phyloP scores from a whole-genome alignment of 2,113 vertebrate genomes.

The Lepidothrix coronata region DNA sequence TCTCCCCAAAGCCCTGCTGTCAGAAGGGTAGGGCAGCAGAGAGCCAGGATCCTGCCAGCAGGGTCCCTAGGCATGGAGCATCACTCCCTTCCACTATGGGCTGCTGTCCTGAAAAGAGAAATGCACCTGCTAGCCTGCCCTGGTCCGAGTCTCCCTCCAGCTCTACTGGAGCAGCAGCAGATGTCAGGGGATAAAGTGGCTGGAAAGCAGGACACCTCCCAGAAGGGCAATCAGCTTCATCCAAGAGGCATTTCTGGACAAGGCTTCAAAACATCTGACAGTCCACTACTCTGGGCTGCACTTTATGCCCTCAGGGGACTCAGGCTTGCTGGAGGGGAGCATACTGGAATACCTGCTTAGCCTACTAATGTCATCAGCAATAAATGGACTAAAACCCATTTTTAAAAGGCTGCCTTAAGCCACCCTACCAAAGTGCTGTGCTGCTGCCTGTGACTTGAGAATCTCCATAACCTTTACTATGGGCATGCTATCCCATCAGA shows the following conservation, averaged over 20 bases:
- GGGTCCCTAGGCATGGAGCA: neutral
- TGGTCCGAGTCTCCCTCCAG: fast-evolving
- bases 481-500: fast-evolving
- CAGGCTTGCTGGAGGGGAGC: neutral
- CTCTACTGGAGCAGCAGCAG: neutral
- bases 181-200: neutral
- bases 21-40: neutral
- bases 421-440: neutral
- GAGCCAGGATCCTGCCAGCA: neutral
- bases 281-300: neutral
- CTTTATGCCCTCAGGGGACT: neutral
- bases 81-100: neutral
- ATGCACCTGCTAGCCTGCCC: neutral
- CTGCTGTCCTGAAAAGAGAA: neutral
- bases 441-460: neutral
- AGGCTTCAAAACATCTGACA: neutral
- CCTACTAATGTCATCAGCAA: neutral
- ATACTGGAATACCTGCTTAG: neutral
- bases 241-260: neutral
- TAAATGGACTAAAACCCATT: neutral
- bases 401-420: neutral
- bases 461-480: neutral
- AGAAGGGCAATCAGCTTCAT: neutral
- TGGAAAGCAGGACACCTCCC: neutral
- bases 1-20: fast-evolving